Conservation (phyloP, 53 echinoderm and acorn worm species). For the Glandiceps talaboti region DNA sequence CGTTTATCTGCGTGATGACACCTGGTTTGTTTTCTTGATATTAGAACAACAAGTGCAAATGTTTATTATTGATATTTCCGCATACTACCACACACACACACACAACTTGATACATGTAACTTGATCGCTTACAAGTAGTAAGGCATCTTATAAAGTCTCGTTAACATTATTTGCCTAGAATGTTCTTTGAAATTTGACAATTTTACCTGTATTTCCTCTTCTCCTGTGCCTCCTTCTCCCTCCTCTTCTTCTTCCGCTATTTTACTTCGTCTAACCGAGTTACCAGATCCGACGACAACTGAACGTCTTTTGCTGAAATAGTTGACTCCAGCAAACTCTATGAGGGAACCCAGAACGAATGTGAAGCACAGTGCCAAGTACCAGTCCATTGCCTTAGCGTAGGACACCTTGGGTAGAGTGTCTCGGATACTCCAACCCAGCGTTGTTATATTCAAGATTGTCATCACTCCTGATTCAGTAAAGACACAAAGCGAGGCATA, state of each 20-base stretch:
- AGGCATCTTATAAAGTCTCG: too few species aligned
- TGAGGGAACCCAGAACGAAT: slow-evolving; percentile 68
- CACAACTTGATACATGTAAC: too few species aligned
- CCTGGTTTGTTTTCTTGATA: too few species aligned
- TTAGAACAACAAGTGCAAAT: too few species aligned
- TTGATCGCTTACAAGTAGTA: too few species aligned
- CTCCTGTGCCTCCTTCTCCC: neutral
- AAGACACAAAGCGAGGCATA: too few species aligned
- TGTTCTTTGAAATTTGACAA: too few species aligned
- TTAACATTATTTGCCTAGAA: too few species aligned
- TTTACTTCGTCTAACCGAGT: neutral
- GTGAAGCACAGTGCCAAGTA: slow-evolving; percentile 79
- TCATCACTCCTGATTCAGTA: slow-evolving; percentile 93
- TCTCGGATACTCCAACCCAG: slow-evolving; percentile 74
- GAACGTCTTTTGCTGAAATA: slow-evolving; percentile 13
- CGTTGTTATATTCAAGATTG: slow-evolving; percentile 84
- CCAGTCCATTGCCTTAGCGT: slow-evolving; percentile 92
- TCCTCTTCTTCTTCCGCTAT: neutral
- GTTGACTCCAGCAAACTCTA: slow-evolving; percentile 88
- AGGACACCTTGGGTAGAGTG: slow-evolving; percentile 83
- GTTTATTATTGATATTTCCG: too few species aligned
- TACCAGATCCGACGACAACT: neutral
- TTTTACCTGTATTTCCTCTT: neutral
- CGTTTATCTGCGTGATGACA: too few species aligned
- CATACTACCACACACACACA: too few species aligned